Base-by-base conservation (phyloP, 2,113 vertebrate genomes). In the Coptodon bakossiorum region DNA sequence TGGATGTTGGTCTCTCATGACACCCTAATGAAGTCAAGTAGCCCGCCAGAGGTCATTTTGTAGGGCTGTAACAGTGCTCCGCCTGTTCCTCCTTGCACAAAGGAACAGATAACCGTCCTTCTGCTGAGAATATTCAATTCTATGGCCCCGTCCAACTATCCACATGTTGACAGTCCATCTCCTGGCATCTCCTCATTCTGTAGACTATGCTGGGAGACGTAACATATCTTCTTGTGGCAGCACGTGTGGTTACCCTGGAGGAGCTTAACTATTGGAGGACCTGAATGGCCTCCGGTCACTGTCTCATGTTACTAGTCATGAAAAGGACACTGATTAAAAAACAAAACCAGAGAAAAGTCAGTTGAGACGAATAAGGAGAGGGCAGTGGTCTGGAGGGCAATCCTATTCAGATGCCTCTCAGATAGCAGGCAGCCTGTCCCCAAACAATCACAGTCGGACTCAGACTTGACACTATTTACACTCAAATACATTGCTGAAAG, bases 391-490 rank as follows among this genome's bases (percentile, higher is more conserved):
- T 11, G 5, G 3, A 63, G 29, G 16, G 16, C 9, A 61, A n/a
- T 63, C 17, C 9, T 63, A 36, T 17, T 36, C 0, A 2, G 59
- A 63, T 0, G 59, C 17, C 17, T 63, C 17, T 6, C 31, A n/a
- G 31, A 36, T 63, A n/a, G 17, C 17, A 36, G 9, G 59, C 3
- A 63, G 31, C 59, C 31, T 36, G 31, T 63, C 31, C 2, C 59
- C 31, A 66, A n/a, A 36, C 31, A 63, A 36, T 63, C 0, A 63
- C 0, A n/a, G 59, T 63, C 1, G 0, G 61, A 66, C 31, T 66
- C 61, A 66, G 19, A 38, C 34, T 36, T 66, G 61, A 66, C 19
- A 5, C 19, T 22, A 66, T 66, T 66, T 66, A 66, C 61, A 38
- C 19, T 38, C 17, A 63, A 34, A n/a, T 63, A 0, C 19, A 38